These are phyloP conservation scores for Corythornis leucogaster DNA, from an alignment of 2,797 vertebrate species.

Conservation along the genomic window DNA sequence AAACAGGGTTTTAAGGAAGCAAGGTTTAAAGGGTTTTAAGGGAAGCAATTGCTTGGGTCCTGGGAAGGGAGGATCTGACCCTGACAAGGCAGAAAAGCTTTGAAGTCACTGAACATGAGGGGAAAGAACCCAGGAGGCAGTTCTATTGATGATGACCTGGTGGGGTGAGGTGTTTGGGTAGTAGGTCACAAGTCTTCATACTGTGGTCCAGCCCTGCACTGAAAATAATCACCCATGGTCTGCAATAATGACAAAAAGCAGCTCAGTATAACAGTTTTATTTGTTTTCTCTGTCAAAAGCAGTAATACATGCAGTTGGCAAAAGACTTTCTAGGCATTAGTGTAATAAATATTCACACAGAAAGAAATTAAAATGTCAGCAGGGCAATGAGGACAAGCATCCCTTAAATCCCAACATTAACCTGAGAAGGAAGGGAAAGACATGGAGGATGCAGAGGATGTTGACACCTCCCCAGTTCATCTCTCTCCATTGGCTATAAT, in stretches of 20 bases:
- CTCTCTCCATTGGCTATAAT: not conserved
- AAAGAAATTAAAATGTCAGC: not conserved
- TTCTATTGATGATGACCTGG: not conserved
- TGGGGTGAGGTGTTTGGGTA: not conserved
- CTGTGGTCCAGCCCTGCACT: not conserved
- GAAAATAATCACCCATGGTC: not conserved
- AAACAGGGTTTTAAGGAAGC: not conserved
- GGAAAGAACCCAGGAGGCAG: not conserved
- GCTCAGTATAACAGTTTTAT: constrained; percentile 32
- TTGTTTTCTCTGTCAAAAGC: constrained; percentile 30
- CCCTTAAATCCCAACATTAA: not conserved
- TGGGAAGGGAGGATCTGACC: not conserved
- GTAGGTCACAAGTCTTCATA: rapidly evolving
- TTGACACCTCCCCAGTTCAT: not conserved
- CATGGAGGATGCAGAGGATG: not conserved
- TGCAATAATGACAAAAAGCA: not conserved
- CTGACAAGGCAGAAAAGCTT: not conserved
- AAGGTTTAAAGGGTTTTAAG: too few species aligned
- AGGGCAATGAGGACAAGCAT: not conserved
- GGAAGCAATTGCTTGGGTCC: not conserved
- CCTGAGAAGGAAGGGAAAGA: not conserved
- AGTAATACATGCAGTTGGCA: constrained; percentile 46
- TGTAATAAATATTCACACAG: not conserved
- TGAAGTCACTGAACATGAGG: not conserved
- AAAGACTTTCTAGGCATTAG: not conserved